Conservation (phyloP, 2,113 vertebrate genomes). For the Capricornis sumatraensis region DNA sequence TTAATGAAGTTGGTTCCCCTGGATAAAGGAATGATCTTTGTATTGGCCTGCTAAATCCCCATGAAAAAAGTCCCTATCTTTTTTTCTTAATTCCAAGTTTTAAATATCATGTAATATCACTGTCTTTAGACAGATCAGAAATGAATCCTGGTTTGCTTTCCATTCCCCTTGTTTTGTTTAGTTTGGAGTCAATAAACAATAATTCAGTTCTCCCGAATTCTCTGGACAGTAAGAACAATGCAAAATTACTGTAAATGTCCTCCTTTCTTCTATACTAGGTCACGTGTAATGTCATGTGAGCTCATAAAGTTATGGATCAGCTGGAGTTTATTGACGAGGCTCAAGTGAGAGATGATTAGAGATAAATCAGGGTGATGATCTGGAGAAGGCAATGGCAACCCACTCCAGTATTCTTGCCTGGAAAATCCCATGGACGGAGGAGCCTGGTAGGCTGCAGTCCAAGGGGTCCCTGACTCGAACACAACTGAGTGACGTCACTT, state of each 20-base stretch:
- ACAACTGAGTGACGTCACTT: neutral
- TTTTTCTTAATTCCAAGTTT: slow-evolving; percentile 13
- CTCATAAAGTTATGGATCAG: neutral
- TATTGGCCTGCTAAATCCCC: neutral
- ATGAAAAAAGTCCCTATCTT: neutral
- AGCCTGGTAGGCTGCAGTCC: neutral
- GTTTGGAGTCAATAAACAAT: neutral
- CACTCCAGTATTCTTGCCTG: neutral
- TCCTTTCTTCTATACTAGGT: neutral
- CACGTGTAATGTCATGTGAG: neutral
- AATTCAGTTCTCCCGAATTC: neutral
- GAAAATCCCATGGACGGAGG: neutral
- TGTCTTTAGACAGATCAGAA: neutral
- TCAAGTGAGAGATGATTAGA: neutral
- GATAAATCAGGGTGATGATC: neutral
- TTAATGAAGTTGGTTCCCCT: neutral
- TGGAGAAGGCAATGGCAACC: rapidly evolving
- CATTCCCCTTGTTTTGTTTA: neutral
- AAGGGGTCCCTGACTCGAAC: neutral
- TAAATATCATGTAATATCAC: neutral
- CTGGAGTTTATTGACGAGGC: neutral
- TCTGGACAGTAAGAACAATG: neutral
- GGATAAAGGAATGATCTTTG: neutral
- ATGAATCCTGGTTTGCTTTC: neutral
- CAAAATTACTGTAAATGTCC: neutral